These are phyloP conservation scores for Colletes collaris DNA, from an alignment of 2,888 invertebrate genomes.

Conservation along the genomic window DNA sequence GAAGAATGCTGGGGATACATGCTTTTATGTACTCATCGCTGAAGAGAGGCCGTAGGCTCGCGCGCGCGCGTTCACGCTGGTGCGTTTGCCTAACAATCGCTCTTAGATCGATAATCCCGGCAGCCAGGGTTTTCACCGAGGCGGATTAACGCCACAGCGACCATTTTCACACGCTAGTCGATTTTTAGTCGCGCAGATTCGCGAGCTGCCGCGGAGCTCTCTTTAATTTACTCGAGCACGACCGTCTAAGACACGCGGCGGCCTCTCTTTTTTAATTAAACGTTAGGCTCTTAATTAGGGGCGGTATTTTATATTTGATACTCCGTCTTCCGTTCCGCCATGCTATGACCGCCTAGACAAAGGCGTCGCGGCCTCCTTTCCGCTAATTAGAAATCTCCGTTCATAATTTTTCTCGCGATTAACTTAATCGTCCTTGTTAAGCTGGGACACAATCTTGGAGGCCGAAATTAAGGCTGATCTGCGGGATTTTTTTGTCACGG, in stretches of 20 bases:
- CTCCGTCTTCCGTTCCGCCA: constrained; percentile 4
- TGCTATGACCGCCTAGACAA: constrained; percentile 2
- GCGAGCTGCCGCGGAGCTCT: background rate
- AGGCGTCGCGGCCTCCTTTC: background rate
- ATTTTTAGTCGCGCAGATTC: background rate
- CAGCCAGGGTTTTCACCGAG: background rate
- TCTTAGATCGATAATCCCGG: constrained; percentile 2
- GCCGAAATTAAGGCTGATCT: too few relatives aligned
- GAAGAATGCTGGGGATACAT: constrained; percentile 13
- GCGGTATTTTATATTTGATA: constrained; percentile 30
- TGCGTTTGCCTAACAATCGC: background rate
- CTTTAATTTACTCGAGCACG: constrained; percentile 32
- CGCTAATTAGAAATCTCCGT: constrained; percentile 36
- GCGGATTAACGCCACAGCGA: background rate
- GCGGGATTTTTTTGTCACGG: too few relatives aligned
- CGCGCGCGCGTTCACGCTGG: background rate
- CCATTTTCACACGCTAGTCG: background rate
- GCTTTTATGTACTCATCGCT: constrained; percentile 22
- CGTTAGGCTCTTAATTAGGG: constrained; percentile 45
- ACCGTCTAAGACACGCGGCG: constrained; percentile 24
- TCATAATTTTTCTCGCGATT: constrained; percentile 29
- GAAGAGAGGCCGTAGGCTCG: background rate
- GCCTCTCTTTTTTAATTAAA: constrained; percentile 43
- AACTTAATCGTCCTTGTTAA: constrained; percentile 33
- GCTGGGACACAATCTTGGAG: too few relatives aligned